phyloP scores from a whole-genome alignment of 1,140 invertebrate genomes.

The Anastrepha ludens region DNA sequence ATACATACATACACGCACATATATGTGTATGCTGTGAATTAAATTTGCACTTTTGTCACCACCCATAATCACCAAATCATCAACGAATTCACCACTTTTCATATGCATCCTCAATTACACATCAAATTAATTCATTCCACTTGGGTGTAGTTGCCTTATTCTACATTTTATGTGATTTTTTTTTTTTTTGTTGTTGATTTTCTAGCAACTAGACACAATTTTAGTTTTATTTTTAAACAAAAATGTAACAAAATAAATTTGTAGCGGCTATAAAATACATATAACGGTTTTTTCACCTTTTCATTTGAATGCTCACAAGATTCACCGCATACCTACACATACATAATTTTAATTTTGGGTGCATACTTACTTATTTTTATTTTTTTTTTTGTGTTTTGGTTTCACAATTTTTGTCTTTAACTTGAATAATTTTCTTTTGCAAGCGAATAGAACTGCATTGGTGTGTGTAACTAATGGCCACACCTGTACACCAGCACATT shows the following conservation, averaged over 20 bases:
- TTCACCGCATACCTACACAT: not conserved
- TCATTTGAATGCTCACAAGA: conserved; percentile 20
- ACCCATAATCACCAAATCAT: not conserved
- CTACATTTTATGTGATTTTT: conserved; percentile 14
- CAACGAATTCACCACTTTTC: not conserved
- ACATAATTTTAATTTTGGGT: not conserved
- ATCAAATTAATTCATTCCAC: not conserved
- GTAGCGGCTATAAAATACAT: not conserved
- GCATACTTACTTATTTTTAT: not conserved
- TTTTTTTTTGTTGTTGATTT: not conserved
- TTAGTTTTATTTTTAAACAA: not conserved
- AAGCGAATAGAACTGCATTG: not conserved
- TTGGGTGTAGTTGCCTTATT: not conserved
- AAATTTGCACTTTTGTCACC: not conserved
- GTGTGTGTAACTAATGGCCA: conserved; percentile 9
- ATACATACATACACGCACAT: not conserved
- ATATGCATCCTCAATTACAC: not conserved
- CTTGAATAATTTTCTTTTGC: not conserved
- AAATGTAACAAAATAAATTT: not conserved
- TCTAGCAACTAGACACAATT: not conserved
- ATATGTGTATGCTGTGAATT: not conserved
- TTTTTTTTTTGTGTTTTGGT: not conserved
- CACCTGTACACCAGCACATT: not conserved
- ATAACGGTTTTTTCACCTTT: not conserved
- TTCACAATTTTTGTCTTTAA: not conserved